These are phyloP conservation scores for Melieria picta DNA, from an alignment of 2,888 invertebrate genomes.

Conservation along the genomic window DNA sequence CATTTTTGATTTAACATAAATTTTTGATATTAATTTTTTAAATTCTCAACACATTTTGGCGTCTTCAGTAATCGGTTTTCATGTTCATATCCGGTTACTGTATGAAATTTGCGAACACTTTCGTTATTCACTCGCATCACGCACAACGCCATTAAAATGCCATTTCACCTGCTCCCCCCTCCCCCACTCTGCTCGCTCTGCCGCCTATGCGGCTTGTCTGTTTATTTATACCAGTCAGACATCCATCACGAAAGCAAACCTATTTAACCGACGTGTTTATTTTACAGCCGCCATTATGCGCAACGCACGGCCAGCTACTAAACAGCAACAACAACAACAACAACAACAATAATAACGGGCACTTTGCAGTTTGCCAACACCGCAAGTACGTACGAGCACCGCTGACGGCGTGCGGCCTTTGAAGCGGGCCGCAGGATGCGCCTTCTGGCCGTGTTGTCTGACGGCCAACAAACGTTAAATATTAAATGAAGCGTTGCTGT, in stretches of 20 bases:
- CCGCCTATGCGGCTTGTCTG: slow-evolving; percentile 23
- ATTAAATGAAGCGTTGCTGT: slow-evolving; percentile 67
- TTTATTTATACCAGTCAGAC: slow-evolving; percentile 38
- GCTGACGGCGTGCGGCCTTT: not conserved
- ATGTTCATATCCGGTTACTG: too few species aligned
- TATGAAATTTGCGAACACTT: too few species aligned
- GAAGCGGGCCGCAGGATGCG: not conserved
- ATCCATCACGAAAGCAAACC: slow-evolving; percentile 46
- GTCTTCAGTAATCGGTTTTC: too few species aligned
- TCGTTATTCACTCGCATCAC: too few species aligned
- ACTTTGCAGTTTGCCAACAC: slow-evolving; percentile 4
- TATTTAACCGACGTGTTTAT: slow-evolving; percentile 45
- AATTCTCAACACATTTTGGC: too few species aligned
- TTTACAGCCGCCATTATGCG: slow-evolving; percentile 46
- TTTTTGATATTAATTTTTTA: too few species aligned
- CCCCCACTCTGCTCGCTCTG: not conserved
- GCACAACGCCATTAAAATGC: too few species aligned
- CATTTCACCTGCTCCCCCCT: not conserved
- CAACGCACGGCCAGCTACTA: slow-evolving; percentile 4
- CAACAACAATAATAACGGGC: slow-evolving; percentile 17
- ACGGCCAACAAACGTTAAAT: slow-evolving; percentile 58
- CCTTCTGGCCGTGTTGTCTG: slow-evolving; percentile 3
- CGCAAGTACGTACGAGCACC: not conserved
- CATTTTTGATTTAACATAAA: too few species aligned
- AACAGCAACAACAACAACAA: not conserved